phyloP scores from a whole-genome alignment of 2,888 invertebrate species.

The Mimumesa dahlbomi region DNA sequence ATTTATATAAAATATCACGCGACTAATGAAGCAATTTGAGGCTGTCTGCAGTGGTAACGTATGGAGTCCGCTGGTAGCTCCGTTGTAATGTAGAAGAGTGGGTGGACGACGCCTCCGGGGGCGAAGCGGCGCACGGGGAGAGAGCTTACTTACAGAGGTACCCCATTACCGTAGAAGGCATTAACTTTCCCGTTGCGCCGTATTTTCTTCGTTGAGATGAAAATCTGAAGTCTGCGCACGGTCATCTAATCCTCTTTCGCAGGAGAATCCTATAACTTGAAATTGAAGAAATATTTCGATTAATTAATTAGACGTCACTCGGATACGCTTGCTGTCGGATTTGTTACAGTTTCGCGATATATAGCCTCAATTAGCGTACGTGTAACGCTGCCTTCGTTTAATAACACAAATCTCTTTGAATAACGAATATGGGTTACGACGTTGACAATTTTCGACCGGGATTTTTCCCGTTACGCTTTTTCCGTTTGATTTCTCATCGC shows the following conservation, averaged over 20 bases:
- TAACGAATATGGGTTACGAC: too few species aligned
- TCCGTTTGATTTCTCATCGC: background rate
- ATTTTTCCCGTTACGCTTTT: constrained; percentile 1
- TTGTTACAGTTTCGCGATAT: too few species aligned
- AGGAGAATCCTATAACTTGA: constrained; percentile 5
- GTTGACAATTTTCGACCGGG: too few species aligned
- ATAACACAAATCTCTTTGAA: too few species aligned
- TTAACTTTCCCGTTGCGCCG: constrained; percentile 59
- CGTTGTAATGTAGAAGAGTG: constrained; percentile 68
- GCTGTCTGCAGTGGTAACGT: constrained; percentile 77
- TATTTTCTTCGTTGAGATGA: constrained; percentile 44
- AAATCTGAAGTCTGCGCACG: constrained; percentile 48
- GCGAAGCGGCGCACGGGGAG: constrained; percentile 35
- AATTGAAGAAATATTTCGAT: too few species aligned
- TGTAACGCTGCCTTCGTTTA: too few species aligned
- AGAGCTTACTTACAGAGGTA: constrained; percentile 61
- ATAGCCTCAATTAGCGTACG: too few species aligned
- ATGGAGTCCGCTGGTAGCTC: constrained; percentile 71
- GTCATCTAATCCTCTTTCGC: constrained; percentile 24
- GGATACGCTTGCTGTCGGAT: too few species aligned
- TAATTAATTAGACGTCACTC: too few species aligned
- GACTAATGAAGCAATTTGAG: constrained; percentile 80
- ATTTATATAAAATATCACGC: constrained; percentile 79
- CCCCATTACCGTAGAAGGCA: constrained; percentile 56
- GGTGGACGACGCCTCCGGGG: constrained; percentile 20